Base-by-base conservation (phyloP, 2,113 vertebrate species). In the Camelus dromedarius region DNA sequence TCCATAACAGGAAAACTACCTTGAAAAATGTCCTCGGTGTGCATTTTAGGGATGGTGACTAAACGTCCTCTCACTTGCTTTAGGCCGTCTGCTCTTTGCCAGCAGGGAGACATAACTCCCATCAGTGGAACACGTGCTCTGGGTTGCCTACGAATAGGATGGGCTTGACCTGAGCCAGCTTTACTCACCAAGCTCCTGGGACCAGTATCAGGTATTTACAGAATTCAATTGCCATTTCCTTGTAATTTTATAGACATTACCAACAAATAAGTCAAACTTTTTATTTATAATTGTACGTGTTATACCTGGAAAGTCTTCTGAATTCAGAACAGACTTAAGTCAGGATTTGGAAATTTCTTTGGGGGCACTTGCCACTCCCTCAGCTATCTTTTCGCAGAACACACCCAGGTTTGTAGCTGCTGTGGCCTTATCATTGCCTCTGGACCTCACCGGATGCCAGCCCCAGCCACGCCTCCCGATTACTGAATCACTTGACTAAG, bases 181-280 rank as follows among this genome's bases (percentile, higher is more conserved):
- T 46, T 66, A 19, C 38, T 73, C 16, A 30, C 4, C 56, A 67
- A 81, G 48, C 28, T 75, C 20, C 69, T 81, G 54, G 4, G 19
- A 58, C 38, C 82, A 52, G n/a, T 69, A 28, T 22, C 28, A 60
- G 32, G 14, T 26, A 52, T 91, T 56, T 89, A 24, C 38, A 77
- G 56, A 96, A 96, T 80, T 46, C 50, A 69, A 70, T 62, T 73
- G 66, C 4, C 69, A 54, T 64, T 67, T 75, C 28, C 83, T 76
- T 93, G 42, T 83, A 54, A 52, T 83, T 76, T 80, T 48, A 54
- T 35, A 75, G 58, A 81, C 20, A 56, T 52, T 46, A 69, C 6
- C 46, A 83, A 89, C 10, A 54, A 94, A 75, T 48, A 82, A 91
- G 6, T 22, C 48, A 42, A 3, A n/a, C 38, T 58, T 86, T 30